Evolutionary conservation across 2,797 vertebrate species (phyloP), one percentile per base, ranked within the genome.

Genomic region (Xiphophorus birchmanni): DNA sequence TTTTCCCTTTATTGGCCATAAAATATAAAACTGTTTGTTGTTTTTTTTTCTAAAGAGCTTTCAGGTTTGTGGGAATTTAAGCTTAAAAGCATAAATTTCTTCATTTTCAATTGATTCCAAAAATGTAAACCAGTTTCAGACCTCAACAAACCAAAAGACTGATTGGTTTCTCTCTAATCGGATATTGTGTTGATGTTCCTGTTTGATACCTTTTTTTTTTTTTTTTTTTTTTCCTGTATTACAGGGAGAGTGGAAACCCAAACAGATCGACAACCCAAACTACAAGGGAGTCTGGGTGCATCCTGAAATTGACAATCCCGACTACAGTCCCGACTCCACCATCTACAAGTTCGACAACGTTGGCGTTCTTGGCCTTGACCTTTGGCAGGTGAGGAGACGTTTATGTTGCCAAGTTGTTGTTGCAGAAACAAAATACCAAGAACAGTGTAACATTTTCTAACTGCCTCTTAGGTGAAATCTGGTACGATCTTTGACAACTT

Each of bases 401-500:
- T 73, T 0, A 7, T 21, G 2, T 37, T 83, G 74, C 0, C 45
- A 8, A 47, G 40, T 63, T 44, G 23, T 29, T 54, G 26, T 73
- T 35, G 0, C 26, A 18, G 0, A 13, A 29, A 5, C 23, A 6
- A 73, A 52, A 13, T 54, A 26, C 37, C 26, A 83, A 23, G 3
- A 67, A 17, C 17, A 63, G 15, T 44, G 2, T 80, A 54, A 79
- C 44, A 10, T 50, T 54, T 60, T 72, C 35, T 9, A 5, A 32
- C 1, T 73, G 81, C 21, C 67, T 82, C 2, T 71, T 85, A 97
- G 96, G 95, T 97, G 80, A 97, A 96, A 88, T 97, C 96, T 40
- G 96, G 96, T n/a, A 96, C 96, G 81, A 97, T 97, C 88, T 97
- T 97, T 78, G 96, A 96, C 83, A 96, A 97, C 94, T 97, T 97